Conservation (phyloP, 2,113 vertebrate species). For the Lichenostomus cassidix region DNA sequence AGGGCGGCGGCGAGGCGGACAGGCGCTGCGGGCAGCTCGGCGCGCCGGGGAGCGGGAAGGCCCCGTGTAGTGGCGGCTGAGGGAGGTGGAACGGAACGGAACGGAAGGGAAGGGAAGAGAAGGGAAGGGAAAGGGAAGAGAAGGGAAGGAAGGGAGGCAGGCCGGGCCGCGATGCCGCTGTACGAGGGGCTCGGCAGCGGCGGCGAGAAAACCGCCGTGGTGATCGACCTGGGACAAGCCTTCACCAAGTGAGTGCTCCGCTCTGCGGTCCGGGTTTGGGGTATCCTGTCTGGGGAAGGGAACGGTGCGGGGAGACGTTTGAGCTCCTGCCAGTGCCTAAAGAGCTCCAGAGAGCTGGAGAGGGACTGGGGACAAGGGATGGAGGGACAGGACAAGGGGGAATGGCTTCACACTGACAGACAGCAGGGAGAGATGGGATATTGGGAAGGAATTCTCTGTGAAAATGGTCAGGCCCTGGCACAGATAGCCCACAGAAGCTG, state of each 20-base stretch:
- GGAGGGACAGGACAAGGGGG: not conserved
- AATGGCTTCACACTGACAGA: not conserved
- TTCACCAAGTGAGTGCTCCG: not conserved
- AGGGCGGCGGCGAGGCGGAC: not conserved
- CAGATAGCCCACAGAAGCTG: rapidly evolving
- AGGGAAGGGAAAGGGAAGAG: too few species aligned
- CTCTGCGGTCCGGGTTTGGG: rapidly evolving
- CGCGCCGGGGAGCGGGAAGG: not conserved
- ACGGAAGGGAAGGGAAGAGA: not conserved
- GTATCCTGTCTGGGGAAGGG: not conserved
- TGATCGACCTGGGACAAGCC: not conserved
- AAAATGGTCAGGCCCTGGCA: not conserved
- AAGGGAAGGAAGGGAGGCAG: not conserved
- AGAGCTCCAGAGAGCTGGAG: not conserved
- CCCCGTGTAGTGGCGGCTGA: not conserved
- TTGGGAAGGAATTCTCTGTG: rapidly evolving
- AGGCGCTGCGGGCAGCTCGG: not conserved
- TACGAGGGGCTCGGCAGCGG: slow-evolving; percentile 5
- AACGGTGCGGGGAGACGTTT: rapidly evolving
- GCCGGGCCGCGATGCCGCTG: not conserved
- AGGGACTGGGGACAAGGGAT: not conserved
- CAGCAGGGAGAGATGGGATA: rapidly evolving
- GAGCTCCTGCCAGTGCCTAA: rapidly evolving
- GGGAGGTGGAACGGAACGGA: not conserved
- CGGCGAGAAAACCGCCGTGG: not conserved